These are phyloP conservation scores for Eupeodes luniger DNA, from an alignment of 2,888 invertebrate species.

Conservation along the genomic window DNA sequence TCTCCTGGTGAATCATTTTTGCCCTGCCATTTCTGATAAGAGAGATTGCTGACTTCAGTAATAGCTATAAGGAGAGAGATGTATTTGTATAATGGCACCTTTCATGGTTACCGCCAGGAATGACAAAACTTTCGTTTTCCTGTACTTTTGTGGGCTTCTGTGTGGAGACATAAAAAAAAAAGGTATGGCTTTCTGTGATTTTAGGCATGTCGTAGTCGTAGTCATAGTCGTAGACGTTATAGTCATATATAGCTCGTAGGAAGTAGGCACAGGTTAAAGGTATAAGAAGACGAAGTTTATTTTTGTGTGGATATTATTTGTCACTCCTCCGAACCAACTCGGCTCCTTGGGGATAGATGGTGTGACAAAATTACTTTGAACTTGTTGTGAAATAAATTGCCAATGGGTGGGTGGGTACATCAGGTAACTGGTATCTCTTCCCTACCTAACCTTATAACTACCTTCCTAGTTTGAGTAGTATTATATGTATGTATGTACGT, in stretches of 20 bases:
- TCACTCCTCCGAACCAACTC: conserved; percentile 24
- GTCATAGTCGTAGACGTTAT: no score
- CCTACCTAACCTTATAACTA: background rate
- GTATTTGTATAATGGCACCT: conserved; percentile 40
- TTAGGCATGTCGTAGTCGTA: background rate
- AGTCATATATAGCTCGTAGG: no score
- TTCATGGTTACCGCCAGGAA: conserved; percentile 60
- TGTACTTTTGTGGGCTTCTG: conserved; percentile 27
- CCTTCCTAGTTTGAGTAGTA: background rate
- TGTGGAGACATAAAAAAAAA: conserved; percentile 31
- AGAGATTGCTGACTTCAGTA: conserved; percentile 34
- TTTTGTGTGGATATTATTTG: conserved; percentile 28
- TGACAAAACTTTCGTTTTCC: conserved; percentile 63
- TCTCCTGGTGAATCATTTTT: conserved; percentile 51
- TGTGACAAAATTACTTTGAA: conserved; percentile 57
- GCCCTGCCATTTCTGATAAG: conserved; percentile 50
- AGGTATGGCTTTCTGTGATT: conserved; percentile 56
- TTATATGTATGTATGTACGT: no score
- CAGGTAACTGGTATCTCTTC: background rate
- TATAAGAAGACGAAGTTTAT: conserved; percentile 3
- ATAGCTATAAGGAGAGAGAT: conserved; percentile 13
- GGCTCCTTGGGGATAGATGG: conserved; percentile 31
- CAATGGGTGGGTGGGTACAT: conserved; percentile 12
- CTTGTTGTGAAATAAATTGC: conserved; percentile 52
- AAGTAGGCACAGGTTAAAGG: no score